Base-by-base conservation (phyloP, 2,888 invertebrate genomes). In the Orthosia gothica region DNA sequence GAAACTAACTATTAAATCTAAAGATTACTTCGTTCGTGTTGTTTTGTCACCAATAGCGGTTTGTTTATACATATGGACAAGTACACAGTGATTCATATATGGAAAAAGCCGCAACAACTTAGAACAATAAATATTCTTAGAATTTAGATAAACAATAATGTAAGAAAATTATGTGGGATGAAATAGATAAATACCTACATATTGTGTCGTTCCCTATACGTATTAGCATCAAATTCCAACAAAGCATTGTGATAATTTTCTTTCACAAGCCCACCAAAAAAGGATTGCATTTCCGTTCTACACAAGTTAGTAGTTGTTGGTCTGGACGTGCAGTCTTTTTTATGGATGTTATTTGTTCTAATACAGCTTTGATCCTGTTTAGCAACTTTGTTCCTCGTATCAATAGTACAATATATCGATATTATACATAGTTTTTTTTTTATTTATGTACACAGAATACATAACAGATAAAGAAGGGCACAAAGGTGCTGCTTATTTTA, bases 91-190 rank as follows among this genome's bases (percentile, higher is more conserved):
- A 47, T 47, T 70, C 26, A 58, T 45, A 18, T 12, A 59, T 23
- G 73, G 55, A 70, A 79, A 79, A 58, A 32, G 69, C 69, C 20
- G 20, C 16, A 66, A 18, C 32, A 32, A 47, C 12, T 58, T 52
- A 59, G 13, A 70, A 58, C 23, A 70, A 79, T 59, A 15, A 52
- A 52, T 79, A 23, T 74, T 74, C 79, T 70, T 47, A 47, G 58
- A 52, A 52, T 70, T 47, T 16, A 79, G 58, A 59, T 70, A 79
- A 57, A 47, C 50, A 52, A 70, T 45, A 45, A 15, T 69, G n/a
- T 52, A 45, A 52, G 16, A 70, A 58, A 50, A 70, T 47, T 7
- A 58, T 2, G 32, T 7, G 0, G n/a, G 13, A 26, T 45, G 15
- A 40, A 49, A 54, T 73, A 20, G 1, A 16, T 32, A n/a, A 11